Conservation (phyloP, 1,140 invertebrate species). For the Scylla paramamosain region DNA sequence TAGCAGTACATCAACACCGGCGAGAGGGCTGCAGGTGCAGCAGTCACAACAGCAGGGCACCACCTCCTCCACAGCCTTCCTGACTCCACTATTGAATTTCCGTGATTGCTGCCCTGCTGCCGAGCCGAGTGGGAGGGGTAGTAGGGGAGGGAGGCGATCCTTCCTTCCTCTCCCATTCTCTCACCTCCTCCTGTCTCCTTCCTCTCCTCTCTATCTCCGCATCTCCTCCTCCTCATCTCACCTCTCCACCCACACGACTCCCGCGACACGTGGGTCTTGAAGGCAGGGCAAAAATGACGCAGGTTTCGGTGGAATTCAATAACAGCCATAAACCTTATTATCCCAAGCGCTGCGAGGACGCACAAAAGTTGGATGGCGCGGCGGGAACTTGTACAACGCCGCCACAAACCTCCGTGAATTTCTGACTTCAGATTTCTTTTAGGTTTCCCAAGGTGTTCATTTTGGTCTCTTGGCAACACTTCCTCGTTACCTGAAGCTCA, state of each 20-base stretch:
- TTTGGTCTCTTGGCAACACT: neutral
- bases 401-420: neutral
- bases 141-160: neutral
- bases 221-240: neutral
- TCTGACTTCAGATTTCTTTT: neutral
- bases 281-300: neutral
- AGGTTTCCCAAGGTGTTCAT: neutral
- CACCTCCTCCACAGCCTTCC: conserved; percentile 4
- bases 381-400: neutral
- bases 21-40: neutral
- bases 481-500: neutral
- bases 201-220: neutral
- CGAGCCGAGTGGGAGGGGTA: neutral
- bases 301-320: neutral
- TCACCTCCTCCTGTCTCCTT: neutral
- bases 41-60: neutral
- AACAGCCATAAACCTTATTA: neutral
- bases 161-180: neutral
- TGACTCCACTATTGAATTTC: conserved; percentile 54
- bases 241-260: neutral
- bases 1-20: neutral
- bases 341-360: neutral
- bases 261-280: neutral
- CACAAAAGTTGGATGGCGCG: too few relatives aligned
- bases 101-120: conserved; percentile 37